These are phyloP conservation scores for Vanessa atalanta DNA, from an alignment of 1,140 invertebrate genomes.

Conservation along the genomic window DNA sequence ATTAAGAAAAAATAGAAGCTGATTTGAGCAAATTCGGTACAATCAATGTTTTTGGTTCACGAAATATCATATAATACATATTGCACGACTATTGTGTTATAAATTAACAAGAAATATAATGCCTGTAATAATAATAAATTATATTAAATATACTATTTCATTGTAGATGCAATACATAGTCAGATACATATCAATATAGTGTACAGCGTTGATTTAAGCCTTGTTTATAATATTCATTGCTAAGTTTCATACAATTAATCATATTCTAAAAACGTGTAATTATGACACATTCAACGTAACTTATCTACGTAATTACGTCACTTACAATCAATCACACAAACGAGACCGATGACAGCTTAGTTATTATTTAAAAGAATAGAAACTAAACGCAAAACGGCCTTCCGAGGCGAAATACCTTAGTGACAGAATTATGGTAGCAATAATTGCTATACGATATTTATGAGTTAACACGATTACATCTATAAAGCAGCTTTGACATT, in stretches of 20 bases:
- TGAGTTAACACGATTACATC: slow-evolving; percentile 4
- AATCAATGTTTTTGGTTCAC: too few relatives aligned
- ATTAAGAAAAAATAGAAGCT: too few relatives aligned
- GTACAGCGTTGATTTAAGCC: too few relatives aligned
- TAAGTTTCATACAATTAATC: slow-evolving; percentile 1
- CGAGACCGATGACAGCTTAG: slow-evolving; percentile 24
- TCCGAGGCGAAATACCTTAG: slow-evolving; percentile 29
- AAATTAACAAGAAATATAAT: too few relatives aligned
- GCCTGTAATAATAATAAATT: too few relatives aligned
- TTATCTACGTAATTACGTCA: slow-evolving; percentile 6
- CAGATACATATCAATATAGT: too few relatives aligned
- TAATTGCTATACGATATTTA: slow-evolving; percentile 31
- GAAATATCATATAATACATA: too few relatives aligned
- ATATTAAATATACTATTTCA: too few relatives aligned
- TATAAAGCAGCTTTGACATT: background rate
- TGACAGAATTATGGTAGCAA: slow-evolving; percentile 35
- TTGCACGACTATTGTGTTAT: too few relatives aligned
- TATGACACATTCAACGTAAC: slow-evolving; percentile 6
- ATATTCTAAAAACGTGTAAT: slow-evolving; percentile 1
- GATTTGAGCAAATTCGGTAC: too few relatives aligned
- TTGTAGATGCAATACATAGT: too few relatives aligned
- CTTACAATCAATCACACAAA: slow-evolving; percentile 9
- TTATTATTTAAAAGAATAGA: slow-evolving; percentile 26
- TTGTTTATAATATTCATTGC: slow-evolving; percentile 2
- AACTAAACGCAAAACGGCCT: slow-evolving; percentile 19